A percentile compares a stretch with the other conserved stretches of the same genome.
Evolutionary conservation across 2,888 invertebrate genomes (phyloP).

Genomic region (Belgica antarctica): DNA sequence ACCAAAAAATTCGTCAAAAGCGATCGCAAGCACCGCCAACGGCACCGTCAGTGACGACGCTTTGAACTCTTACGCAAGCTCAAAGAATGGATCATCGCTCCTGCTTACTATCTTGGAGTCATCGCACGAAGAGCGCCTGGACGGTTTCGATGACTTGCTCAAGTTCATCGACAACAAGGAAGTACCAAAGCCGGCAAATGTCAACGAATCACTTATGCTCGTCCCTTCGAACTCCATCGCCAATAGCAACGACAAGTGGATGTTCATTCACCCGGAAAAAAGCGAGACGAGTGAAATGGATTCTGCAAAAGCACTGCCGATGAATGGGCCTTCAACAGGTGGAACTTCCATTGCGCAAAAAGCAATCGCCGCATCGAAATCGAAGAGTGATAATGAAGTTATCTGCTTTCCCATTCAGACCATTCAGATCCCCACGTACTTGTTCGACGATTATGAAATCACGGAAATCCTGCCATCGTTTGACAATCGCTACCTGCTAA

Average conservation of each 20-base stretch:
- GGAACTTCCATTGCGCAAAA: constrained; percentile 6
- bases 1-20: background rate
- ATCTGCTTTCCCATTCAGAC: constrained; percentile 61
- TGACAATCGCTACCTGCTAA: constrained; percentile 67
- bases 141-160: constrained; percentile 39
- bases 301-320: constrained; percentile 15
- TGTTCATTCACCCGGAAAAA: constrained; percentile 21
- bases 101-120: constrained; percentile 30
- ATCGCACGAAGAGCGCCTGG: constrained; percentile 20
- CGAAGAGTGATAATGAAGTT: constrained; percentile 54
- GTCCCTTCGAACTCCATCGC: background rate
- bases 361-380: constrained; percentile 48
- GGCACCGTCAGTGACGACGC: constrained; percentile 1
- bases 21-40: background rate
- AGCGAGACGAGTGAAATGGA: constrained; percentile 28
- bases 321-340: constrained; percentile 15
- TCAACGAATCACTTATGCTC: background rate
- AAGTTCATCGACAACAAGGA: constrained; percentile 32
- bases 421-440: constrained; percentile 57
- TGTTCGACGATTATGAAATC: constrained; percentile 57
- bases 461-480: constrained; percentile 66
- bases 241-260: background rate
- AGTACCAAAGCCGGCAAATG: constrained; percentile 5
- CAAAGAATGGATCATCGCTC: background rate
- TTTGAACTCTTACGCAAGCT: background rate